Evolutionary conservation across 2,888 invertebrate species (phyloP).

Genomic region (Brenthis ino): DNA sequence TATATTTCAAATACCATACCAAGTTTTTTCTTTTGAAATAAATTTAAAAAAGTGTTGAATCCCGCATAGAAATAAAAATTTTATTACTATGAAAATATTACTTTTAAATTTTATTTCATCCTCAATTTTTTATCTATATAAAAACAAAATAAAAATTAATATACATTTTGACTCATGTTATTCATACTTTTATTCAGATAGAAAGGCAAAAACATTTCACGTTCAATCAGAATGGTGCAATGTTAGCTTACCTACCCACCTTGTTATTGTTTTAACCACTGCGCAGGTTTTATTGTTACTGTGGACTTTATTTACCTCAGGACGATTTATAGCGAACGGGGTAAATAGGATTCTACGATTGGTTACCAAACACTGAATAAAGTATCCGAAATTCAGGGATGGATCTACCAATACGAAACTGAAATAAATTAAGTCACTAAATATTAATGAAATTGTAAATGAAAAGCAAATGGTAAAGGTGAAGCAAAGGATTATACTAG

Average conservation of each 20-base stretch:
- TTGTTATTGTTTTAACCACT: constrained; percentile 40
- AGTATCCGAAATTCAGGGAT: constrained; percentile 26
- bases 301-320: constrained; percentile 41
- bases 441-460: not conserved
- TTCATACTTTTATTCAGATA: constrained; percentile 13
- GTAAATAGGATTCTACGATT: constrained; percentile 40
- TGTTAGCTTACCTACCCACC: constrained; percentile 33
- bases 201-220: constrained; percentile 25
- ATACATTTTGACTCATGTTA: not conserved
- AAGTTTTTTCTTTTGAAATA: too few species aligned
- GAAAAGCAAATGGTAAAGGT: not conserved
- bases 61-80: too few species aligned
- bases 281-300: constrained; percentile 40
- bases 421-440: not conserved
- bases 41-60: too few species aligned
- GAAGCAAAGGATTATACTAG: too few species aligned
- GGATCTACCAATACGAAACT: not conserved
- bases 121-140: too few species aligned
- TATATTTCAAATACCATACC: too few species aligned
- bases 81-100: too few species aligned
- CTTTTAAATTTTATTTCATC: too few species aligned
- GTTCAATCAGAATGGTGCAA: constrained; percentile 30
- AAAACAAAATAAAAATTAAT: too few species aligned
- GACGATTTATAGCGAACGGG: constrained; percentile 39
- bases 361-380: constrained; percentile 45